Base-by-base conservation (phyloP, 2,888 invertebrate genomes). In the Tortricodes alternella region DNA sequence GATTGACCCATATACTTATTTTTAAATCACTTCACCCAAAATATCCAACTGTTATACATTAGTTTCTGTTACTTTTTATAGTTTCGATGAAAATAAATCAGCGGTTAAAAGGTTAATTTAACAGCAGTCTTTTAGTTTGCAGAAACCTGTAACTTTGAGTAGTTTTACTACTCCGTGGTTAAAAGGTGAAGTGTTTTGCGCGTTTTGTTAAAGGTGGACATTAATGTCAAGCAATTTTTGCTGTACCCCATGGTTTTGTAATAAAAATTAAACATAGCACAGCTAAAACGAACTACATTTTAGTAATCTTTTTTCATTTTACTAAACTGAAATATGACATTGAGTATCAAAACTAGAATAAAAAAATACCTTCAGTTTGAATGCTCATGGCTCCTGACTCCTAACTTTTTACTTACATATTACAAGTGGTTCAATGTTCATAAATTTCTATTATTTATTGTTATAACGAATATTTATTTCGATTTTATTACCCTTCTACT, bases 381-480 rank as follows among this genome's bases (percentile, higher is more conserved):
- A 67, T 65, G 66, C 65, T 39, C 64, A 57, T 61, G 58, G 67
- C 71, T 72, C 76, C 81, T 77, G n/a, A n/a, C 60, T 49, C 29
- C 37, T 27, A 46, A 37, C 60, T 59, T 58, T 58, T 62, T 63
- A 77, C 69, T 58, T 85, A 85, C 78, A 59, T 61, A 71, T 75
- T 83, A 4, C 41, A 49, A 85, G 76, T 84, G 80, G 88, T 89
- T 89, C 85, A 88, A 83, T 81, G 80, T 89, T 88, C 72, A 81
- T 85, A 86, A 84, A 82, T 76, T 80, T 70, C 63, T 84, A 82
- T 84, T 83, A 85, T 85, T 88, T 83, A 84, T 86, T 87, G 80
- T 75, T 79, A 80, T 87, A 87, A 85, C 86, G 86, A 88, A 87
- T 78, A 78, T 75, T 77, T 62, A 62, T 66, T 65, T 68, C 62